Conservation (phyloP, 2,113 vertebrate genomes). For the Phylloscopus whistleri region DNA sequence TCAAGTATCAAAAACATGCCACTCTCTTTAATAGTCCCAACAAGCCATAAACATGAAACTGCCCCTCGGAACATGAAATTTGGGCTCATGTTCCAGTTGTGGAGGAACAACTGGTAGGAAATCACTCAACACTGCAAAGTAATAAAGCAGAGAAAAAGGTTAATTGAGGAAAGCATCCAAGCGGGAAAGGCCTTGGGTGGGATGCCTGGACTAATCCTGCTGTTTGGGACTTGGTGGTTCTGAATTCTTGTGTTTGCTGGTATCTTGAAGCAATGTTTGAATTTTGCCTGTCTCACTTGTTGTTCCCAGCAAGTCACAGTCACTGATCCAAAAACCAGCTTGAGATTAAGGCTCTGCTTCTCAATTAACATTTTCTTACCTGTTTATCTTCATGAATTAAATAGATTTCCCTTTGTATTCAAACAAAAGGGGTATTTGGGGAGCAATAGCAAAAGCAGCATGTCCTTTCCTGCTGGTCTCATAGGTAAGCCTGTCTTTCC, state of each 20-base stretch:
- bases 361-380: neutral
- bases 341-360: neutral
- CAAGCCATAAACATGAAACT: neutral
- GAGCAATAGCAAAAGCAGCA: neutral
- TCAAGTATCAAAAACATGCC: neutral
- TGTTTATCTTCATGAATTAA: neutral
- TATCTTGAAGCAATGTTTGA: neutral
- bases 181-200: neutral
- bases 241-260: neutral
- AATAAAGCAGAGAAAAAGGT: neutral
- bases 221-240: neutral
- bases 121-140: neutral
- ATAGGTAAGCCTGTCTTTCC: neutral
- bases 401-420: neutral
- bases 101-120: neutral
- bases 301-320: neutral
- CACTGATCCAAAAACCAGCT: neutral
- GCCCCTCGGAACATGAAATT: neutral
- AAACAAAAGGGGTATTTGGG: neutral
- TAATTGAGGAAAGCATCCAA: neutral
- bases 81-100: neutral
- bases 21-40: neutral
- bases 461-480: neutral
- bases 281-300: neutral
- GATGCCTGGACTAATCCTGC: neutral